phyloP scores from a whole-genome alignment of 2,888 invertebrate genomes.

The Lasioglossum calceatum region DNA sequence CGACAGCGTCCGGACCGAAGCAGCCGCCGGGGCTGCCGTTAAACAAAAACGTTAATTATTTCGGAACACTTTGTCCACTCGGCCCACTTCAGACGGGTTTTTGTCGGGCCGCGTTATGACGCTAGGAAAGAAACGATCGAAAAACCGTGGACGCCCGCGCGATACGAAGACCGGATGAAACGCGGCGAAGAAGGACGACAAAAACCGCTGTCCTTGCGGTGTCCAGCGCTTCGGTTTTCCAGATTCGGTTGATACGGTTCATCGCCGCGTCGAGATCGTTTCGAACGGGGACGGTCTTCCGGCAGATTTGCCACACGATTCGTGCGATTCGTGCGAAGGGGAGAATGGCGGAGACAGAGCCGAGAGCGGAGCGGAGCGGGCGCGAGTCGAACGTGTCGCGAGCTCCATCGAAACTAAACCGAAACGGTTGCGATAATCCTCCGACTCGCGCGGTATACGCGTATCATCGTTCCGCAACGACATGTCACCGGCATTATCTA shows the following conservation, averaged over 20 bases:
- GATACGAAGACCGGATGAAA: neutral
- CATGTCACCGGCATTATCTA: conserved; percentile 58
- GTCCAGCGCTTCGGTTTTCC: neutral
- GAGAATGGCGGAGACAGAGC: neutral
- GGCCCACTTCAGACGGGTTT: conserved; percentile 62
- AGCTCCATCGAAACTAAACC: conserved; percentile 51
- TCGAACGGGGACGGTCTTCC: conserved; percentile 9
- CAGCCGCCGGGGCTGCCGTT: conserved; percentile 37
- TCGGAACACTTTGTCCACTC: conserved; percentile 55
- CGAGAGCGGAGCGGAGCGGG: neutral
- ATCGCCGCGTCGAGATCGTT: neutral
- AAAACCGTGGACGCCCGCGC: neutral
- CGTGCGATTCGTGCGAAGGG: neutral
- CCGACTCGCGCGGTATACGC: conserved; percentile 41
- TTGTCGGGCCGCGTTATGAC: conserved; percentile 56
- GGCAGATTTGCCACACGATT: conserved; percentile 4
- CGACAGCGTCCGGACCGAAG: neutral
- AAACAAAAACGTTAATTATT: conserved; percentile 73
- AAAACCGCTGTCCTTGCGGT: conserved; percentile 3
- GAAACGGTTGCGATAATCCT: conserved; percentile 57
- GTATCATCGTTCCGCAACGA: conserved; percentile 55
- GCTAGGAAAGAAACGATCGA: conserved; percentile 47
- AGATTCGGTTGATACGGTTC: neutral
- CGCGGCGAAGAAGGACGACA: neutral
- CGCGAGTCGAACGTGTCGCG: conserved; percentile 31